Conservation (phyloP, 2,797 vertebrate species). For the Pygocentrus nattereri region DNA sequence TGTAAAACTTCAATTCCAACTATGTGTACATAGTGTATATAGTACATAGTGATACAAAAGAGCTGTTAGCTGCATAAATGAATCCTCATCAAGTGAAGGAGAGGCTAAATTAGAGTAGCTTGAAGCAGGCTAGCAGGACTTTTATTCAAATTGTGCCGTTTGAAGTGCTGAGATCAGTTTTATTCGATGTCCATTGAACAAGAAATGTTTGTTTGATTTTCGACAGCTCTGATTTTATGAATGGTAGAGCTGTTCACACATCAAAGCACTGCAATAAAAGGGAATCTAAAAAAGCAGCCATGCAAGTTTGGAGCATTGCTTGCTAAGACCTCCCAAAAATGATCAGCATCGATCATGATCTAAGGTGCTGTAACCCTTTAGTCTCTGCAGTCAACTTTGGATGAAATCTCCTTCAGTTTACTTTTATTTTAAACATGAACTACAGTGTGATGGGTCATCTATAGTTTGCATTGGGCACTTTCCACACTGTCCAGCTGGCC, state of each 20-base stretch:
- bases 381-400: neutral
- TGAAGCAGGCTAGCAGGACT: neutral
- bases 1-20: too few relatives aligned
- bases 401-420: neutral
- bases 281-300: neutral
- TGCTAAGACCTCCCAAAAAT: neutral
- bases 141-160: neutral
- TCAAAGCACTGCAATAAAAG: neutral
- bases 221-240: neutral
- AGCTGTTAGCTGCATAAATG: neutral
- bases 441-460: neutral
- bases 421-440: neutral
- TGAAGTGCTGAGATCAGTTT: neutral
- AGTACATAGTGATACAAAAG: too few relatives aligned
- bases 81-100: neutral
- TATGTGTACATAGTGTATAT: neutral
- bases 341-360: neutral
- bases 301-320: neutral
- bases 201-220: neutral
- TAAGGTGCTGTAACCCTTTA: neutral
- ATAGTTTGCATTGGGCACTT: constrained; percentile 33
- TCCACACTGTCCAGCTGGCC: constrained; percentile 47
- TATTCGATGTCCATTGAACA: neutral
- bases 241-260: neutral
- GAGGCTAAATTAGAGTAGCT: too few relatives aligned